Base-by-base conservation (phyloP, 2,888 invertebrate genomes). In the Macrophya annulata region DNA sequence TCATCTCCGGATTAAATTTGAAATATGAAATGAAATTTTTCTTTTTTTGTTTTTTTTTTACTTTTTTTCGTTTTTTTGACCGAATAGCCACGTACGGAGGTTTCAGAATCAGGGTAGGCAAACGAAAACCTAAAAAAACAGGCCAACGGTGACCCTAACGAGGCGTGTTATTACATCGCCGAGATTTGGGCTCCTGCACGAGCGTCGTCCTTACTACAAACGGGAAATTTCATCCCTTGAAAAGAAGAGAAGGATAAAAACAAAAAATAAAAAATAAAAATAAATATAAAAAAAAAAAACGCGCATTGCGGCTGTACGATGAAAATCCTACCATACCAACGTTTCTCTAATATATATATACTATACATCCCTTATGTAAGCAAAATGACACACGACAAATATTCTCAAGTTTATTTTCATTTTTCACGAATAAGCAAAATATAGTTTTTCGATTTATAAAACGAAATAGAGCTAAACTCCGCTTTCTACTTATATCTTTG, bases 121-220 rank as follows among this genome's bases (percentile, higher is more conserved):
- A 40, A 71, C 37, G 40, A 71, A 31, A 71, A 71, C 8, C 37
- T 40, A 25, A 45, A 25, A 48, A 74, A 48, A 48, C 43, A 74
- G 21, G 21, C 74, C 48, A 74, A 21, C 74, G 74, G 43, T 12
- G 74, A 74, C 74, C 74, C 74, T 74, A 74, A 45, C 74, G 45
- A 74, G 45, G 45, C 72, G 43, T 72, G 72, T 40, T 72, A 72
- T 72, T 72, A 72, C 72, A 43, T 72, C 72, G 43, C n/a, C 37
- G 72, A 72, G 72, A 72, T 72, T 72, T n/a, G 31, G 37, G 25
- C 43, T 55, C n/a, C 4, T n/a, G n/a, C n/a, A n/a, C 55, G 55
- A 55, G 55, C 55, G 55, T 55, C 55, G 55, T 55, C 55, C 55
- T 55, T 55, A 25, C 62, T 62, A 62, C 25, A 25, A 62, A 62